phyloP scores from a whole-genome alignment of 2,888 invertebrate species.

The Erebia ligea region DNA sequence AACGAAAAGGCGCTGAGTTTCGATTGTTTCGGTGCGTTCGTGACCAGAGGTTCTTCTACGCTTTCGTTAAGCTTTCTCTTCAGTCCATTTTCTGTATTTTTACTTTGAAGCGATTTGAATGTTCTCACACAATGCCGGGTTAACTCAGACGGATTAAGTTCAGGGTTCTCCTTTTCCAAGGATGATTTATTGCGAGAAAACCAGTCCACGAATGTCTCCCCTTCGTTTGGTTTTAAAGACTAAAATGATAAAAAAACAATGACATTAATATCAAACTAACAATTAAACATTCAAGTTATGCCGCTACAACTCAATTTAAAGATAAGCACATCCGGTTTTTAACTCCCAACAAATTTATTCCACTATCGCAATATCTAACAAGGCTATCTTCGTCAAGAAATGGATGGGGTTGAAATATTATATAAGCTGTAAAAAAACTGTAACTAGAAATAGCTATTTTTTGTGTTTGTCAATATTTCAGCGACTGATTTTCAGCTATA shows the following conservation, averaged over 20 bases:
- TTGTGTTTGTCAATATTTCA: too few relatives aligned
- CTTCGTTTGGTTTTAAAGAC: conserved; percentile 63
- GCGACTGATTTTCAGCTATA: too few relatives aligned
- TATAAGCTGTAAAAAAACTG: too few relatives aligned
- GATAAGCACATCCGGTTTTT: not conserved
- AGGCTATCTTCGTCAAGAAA: not conserved
- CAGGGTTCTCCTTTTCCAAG: conserved; percentile 82
- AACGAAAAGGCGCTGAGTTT: conserved; percentile 78
- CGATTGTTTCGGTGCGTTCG: conserved; percentile 71
- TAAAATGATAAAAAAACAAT: conserved; percentile 46
- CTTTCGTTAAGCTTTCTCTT: conserved; percentile 71
- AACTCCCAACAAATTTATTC: not conserved
- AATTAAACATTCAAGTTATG: not conserved
- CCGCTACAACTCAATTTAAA: not conserved
- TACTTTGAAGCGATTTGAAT: conserved; percentile 73
- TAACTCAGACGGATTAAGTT: conserved; percentile 78
- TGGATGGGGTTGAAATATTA: too few relatives aligned
- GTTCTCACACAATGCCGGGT: conserved; percentile 80
- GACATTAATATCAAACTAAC: not conserved
- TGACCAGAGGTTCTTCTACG: conserved; percentile 51
- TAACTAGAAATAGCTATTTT: too few relatives aligned
- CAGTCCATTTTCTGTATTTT: conserved; percentile 51
- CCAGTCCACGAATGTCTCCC: conserved; percentile 85
- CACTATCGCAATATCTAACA: not conserved
- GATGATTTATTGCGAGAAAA: conserved; percentile 81